Evolutionary conservation across 2,113 vertebrate species (phyloP), one percentile per base, ranked within the genome.

Genomic region (Petrocephalus microphthalmus): DNA sequence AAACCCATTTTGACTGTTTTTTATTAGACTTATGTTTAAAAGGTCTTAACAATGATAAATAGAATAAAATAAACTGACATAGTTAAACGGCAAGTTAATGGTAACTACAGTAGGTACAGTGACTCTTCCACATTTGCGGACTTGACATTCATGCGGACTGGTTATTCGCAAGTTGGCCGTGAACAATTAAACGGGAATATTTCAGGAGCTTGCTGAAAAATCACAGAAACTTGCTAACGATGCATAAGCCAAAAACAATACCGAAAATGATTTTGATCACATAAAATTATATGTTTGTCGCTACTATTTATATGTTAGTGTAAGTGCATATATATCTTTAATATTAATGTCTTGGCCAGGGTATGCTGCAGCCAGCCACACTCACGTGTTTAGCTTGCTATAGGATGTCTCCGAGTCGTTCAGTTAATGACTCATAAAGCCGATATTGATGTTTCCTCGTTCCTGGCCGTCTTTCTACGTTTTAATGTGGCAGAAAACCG

Each of bases 371-470:
- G 3, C 0, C 53, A 20, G 5, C 54, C 5, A 1, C 5, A 56
- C 19, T 56, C 19, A 5, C 54, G 2, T 54, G 53, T 54, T 84
- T 52, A 49, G 82, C 82, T 47, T 84, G 49, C 82, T 25, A 52
- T 84, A 84, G 22, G 45, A 84, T 84, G 82, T 84, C 82, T 25
- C 22, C 4, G 42, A 51, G 82, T 51, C 82, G 22, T 52, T 52
- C 82, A 84, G 82, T 52, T 84, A 84, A 84, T 84, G 82, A 84
- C 82, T 84, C 82, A 84, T 84, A 84, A 52, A 84, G 82, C 10
- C 51, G 82, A 84, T 84, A 84, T 84, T 84, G 82, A 84, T 84
- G 82, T 84, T 84, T 51, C 82, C 82, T 84, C 4, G 2, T 84
- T 25, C 82, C 49, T 52, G 49, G 82, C 82, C 25, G 47, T 84